Evolutionary conservation across 92 coral and sea anemone genomes (phyloP).

Genomic region (Metridium senile): DNA sequence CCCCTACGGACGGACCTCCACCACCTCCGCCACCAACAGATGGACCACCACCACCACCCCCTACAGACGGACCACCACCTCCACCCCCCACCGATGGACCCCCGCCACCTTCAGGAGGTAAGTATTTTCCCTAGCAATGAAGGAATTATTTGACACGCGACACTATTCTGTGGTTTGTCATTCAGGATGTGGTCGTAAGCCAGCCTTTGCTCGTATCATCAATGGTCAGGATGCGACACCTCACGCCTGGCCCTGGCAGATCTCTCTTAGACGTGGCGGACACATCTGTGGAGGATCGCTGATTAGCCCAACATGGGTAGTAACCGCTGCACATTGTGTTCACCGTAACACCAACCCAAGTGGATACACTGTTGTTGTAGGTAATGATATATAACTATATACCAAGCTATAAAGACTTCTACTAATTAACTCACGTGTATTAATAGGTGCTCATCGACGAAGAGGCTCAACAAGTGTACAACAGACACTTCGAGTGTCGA

Average conservation of each 20-base stretch:
- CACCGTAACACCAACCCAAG: constrained; percentile 21
- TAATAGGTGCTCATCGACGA: constrained; percentile 38
- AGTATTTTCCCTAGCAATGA: neutral
- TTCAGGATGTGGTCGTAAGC: constrained; percentile 59
- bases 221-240: constrained; percentile 61
- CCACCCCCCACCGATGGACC: neutral
- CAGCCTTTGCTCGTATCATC: constrained; percentile 49
- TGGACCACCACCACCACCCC: neutral
- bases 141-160: too few species aligned
- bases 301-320: constrained; percentile 54
- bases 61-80: constrained; percentile 3
- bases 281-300: constrained; percentile 71
- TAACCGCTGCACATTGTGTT: constrained; percentile 72
- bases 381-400: too few species aligned
- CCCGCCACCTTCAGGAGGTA: neutral
- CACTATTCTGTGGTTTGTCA: too few species aligned
- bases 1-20: too few species aligned
- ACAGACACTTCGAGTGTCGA: constrained; percentile 21
- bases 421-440: too few species aligned
- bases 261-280: constrained; percentile 50
- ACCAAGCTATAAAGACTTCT: too few species aligned
- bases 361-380: constrained; percentile 28
- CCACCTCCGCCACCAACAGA: too few species aligned
- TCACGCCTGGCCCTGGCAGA: constrained; percentile 71
- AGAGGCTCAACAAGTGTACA: constrained; percentile 24